These are phyloP conservation scores for Anabas testudineus DNA, from an alignment of 2,797 vertebrate genomes.

Conservation along the genomic window DNA sequence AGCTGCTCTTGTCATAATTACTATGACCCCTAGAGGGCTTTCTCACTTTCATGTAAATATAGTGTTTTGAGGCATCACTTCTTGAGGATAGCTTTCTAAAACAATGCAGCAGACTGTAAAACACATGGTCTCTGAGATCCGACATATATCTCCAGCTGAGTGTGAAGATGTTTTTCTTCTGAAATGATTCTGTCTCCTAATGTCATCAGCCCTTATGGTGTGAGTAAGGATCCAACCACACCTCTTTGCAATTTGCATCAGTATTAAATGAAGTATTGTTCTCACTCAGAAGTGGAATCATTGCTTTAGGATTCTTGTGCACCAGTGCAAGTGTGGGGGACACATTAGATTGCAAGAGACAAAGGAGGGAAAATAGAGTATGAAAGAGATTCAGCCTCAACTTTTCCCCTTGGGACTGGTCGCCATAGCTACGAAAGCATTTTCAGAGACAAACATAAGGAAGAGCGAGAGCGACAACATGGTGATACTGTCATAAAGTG, in stretches of 20 bases:
- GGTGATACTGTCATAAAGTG: background rate
- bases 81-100: background rate
- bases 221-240: too few species aligned
- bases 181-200: too few species aligned
- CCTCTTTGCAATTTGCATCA: background rate
- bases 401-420: constrained; percentile 79
- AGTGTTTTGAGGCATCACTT: background rate
- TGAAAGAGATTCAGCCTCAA: constrained; percentile 68
- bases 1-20: too few species aligned
- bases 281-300: constrained; percentile 31
- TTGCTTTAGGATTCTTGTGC: constrained; percentile 26
- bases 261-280: background rate
- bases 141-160: too few species aligned
- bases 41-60: too few species aligned
- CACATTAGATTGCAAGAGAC: constrained; percentile 57
- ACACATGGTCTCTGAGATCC: too few species aligned
- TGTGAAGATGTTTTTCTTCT: too few species aligned
- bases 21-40: too few species aligned
- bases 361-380: constrained; percentile 58
- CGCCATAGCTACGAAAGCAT: constrained; percentile 79
- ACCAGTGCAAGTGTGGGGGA: constrained; percentile 2
- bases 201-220: too few species aligned
- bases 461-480: constrained; percentile 25
- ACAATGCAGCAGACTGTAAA: background rate
- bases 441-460: constrained; percentile 70